Conservation (phyloP, 2,888 invertebrate genomes). For the Helicoverpa assulta region DNA sequence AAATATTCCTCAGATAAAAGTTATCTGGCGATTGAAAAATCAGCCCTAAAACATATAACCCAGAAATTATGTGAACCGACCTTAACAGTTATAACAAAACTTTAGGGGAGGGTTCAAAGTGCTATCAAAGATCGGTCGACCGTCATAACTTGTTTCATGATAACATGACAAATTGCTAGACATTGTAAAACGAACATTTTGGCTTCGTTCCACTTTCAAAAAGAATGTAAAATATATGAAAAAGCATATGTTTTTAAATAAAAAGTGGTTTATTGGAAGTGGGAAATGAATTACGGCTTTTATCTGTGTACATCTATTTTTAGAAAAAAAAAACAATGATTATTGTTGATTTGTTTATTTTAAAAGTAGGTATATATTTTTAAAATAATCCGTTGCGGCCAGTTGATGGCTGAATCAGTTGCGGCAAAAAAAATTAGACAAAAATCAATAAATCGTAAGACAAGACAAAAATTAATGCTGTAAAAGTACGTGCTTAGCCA, state of each 20-base stretch:
- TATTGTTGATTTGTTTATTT: no score
- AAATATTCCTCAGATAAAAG: no score
- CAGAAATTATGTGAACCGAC: constrained; percentile 32
- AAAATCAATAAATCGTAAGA: no score
- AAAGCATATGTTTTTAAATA: constrained; percentile 28
- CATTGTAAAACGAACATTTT: constrained; percentile 34
- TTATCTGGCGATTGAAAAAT: no score
- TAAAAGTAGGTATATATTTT: no score
- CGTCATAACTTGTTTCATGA: constrained; percentile 45
- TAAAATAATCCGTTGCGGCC: no score
- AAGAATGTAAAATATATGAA: constrained; percentile 16
- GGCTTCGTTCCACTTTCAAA: constrained; percentile 39
- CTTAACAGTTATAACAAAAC: constrained; percentile 53
- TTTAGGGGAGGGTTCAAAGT: constrained; percentile 40
- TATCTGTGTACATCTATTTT: constrained; percentile 1
- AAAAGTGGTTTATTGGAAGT: constrained; percentile 27
- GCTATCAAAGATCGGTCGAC: constrained; percentile 39
- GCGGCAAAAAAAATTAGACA: no score
- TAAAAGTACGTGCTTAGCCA: no score
- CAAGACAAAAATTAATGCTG: no score
- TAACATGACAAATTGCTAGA: constrained; percentile 54
- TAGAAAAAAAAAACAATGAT: no score
- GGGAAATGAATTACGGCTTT: constrained; percentile 4
- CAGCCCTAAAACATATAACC: constrained; percentile 23
- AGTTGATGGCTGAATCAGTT: no score